A percentile compares a stretch with the other conserved stretches of the same genome.
These are phyloP conservation scores for Palythoa grandis DNA, from an alignment of 92 coral and sea anemone genomes.

Conservation along the genomic window DNA sequence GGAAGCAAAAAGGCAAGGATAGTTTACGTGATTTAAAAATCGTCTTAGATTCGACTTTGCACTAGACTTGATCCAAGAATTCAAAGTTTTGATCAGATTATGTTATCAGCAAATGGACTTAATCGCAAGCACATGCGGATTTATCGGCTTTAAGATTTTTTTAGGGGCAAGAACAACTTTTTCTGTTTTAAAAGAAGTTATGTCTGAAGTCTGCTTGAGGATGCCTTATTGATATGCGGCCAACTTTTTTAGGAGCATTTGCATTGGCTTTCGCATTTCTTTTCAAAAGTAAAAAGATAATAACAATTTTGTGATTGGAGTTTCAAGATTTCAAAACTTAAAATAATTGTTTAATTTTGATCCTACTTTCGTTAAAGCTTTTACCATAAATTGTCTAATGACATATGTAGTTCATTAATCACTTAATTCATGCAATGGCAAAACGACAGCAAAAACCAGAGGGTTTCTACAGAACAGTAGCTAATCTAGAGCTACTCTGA, in stretches of 20 bases:
- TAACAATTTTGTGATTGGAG: neutral
- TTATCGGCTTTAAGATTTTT: neutral
- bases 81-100: neutral
- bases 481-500: slow-evolving; percentile 8
- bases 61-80: neutral
- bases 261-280: neutral
- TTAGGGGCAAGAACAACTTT: neutral
- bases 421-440: neutral
- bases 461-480: neutral
- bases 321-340: neutral
- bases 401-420: neutral
- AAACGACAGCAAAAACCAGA: slow-evolving; percentile 1
- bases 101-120: neutral
- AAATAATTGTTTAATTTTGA: neutral
- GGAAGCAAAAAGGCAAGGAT: neutral
- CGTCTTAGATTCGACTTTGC: neutral
- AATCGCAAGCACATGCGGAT: neutral
- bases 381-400: neutral
- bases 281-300: neutral
- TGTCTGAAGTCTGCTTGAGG: too few relatives aligned
- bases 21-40: neutral
- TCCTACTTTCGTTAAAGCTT: slow-evolving; percentile 13
- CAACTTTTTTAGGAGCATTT: too few relatives aligned
- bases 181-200: too few relatives aligned
- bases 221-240: too few relatives aligned